phyloP scores from a whole-genome alignment of 2,113 vertebrate genomes.

The Phalacrocorax carbo region DNA sequence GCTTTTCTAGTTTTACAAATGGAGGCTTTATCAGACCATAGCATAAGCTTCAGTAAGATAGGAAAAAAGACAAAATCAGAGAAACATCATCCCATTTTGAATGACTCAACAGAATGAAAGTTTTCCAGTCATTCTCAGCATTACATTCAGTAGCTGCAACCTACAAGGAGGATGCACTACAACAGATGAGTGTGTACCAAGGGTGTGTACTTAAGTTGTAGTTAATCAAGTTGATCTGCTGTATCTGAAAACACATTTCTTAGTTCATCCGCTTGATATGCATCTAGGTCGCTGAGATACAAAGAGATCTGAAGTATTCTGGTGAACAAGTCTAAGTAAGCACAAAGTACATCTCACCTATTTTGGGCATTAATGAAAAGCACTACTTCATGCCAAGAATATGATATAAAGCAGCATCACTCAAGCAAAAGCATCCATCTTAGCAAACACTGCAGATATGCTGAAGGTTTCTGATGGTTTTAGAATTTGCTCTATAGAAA shows the following conservation, averaged over 20 bases:
- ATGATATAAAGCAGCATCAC: background rate
- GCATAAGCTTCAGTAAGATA: background rate
- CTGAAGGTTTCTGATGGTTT: background rate
- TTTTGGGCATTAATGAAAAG: background rate
- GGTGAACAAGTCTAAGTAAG: background rate
- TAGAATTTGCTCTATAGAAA: background rate
- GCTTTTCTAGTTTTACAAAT: background rate
- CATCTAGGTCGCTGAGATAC: background rate
- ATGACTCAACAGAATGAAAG: background rate
- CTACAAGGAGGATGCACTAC: background rate
- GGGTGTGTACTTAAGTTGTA: background rate
- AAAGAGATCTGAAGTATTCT: background rate
- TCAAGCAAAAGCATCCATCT: background rate
- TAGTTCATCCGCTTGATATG: background rate
- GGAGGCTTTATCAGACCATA: background rate
- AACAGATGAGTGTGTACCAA: background rate
- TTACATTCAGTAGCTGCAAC: background rate
- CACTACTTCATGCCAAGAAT: background rate
- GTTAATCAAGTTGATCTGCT: background rate
- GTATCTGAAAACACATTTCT: background rate
- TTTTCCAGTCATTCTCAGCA: background rate
- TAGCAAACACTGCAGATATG: background rate
- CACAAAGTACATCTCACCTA: background rate
- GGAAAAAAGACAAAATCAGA: background rate
- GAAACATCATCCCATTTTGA: background rate